A percentile compares a stretch with the other conserved stretches of the same genome.
phyloP scores from a whole-genome alignment of 2,797 vertebrate genomes.

The Eremophila alpestris region DNA sequence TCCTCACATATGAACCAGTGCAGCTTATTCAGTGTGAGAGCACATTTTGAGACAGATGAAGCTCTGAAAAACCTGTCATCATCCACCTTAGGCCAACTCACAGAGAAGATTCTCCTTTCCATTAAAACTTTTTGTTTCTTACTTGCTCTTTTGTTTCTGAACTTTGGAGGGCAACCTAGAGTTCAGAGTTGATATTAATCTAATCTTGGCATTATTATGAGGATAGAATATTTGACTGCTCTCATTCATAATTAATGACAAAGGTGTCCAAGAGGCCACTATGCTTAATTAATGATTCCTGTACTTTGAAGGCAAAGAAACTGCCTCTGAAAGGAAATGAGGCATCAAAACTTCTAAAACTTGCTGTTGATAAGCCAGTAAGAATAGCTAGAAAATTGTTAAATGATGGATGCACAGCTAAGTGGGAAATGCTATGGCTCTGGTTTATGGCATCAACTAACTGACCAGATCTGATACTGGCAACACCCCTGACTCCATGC shows the following conservation, averaged over 20 bases:
- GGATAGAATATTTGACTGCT: conserved; percentile 40
- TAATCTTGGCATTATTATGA: conserved; percentile 60
- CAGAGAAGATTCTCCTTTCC: neutral
- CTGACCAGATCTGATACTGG: neutral
- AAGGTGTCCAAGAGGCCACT: conserved; percentile 47
- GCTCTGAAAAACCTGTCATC: neutral
- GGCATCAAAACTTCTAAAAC: neutral
- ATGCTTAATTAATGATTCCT: conserved; percentile 69
- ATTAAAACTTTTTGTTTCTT: conserved; percentile 26
- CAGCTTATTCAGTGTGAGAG: neutral
- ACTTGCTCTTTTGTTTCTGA: conserved; percentile 21
- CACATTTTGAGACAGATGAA: neutral
- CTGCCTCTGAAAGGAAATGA: conserved; percentile 43
- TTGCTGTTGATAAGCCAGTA: neutral
- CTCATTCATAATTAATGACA: conserved; percentile 62
- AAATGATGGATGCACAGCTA: neutral
- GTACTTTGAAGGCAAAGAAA: conserved; percentile 38
- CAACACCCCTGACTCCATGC: neutral
- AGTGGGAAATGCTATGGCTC: neutral
- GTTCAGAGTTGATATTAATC: conserved; percentile 61
- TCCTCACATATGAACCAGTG: neutral
- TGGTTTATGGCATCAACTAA: neutral
- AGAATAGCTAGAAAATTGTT: neutral
- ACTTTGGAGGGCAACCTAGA: conserved; percentile 37
- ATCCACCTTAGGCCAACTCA: neutral